phyloP scores from a whole-genome alignment of 2,113 vertebrate species.

The Ondatra zibethicus region DNA sequence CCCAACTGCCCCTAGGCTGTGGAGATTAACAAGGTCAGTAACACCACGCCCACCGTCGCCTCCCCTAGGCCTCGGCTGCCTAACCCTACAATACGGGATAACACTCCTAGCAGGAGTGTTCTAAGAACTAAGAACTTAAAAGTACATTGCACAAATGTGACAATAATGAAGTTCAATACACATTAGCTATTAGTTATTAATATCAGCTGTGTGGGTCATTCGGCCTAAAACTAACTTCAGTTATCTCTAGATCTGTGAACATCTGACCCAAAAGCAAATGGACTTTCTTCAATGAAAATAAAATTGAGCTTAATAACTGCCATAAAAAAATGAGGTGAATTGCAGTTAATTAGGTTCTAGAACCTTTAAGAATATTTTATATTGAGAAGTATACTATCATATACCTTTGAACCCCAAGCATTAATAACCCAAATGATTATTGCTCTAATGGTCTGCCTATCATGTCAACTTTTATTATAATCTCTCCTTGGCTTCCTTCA shows the following conservation, averaged over 20 bases:
- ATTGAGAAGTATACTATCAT: not conserved
- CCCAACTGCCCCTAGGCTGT: not conserved
- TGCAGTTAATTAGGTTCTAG: not conserved
- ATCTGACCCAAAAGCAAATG: not conserved
- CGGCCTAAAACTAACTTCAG: not conserved
- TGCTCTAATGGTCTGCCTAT: slow-evolving; percentile 8
- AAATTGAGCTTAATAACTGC: not conserved
- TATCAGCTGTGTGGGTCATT: not conserved
- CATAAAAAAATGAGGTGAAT: not conserved
- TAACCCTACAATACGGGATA: not conserved
- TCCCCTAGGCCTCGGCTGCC: not conserved
- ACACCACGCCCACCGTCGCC: not conserved
- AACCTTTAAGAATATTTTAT: slow-evolving; percentile 27
- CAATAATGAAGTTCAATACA: slow-evolving; percentile 7
- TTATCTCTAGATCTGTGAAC: not conserved
- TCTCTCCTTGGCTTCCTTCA: slow-evolving; percentile 64
- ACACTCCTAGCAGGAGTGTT: not conserved
- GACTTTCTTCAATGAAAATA: slow-evolving; percentile 23
- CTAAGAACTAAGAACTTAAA: slow-evolving; percentile 24
- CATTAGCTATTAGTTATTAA: not conserved
- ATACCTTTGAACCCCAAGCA: not conserved
- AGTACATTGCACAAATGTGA: not conserved
- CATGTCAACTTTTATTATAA: slow-evolving; percentile 29
- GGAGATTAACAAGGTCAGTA: not conserved
- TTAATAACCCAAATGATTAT: slow-evolving; percentile 10